Base-by-base conservation (phyloP, 1,140 invertebrate species). In the Drosophila saltans region DNA sequence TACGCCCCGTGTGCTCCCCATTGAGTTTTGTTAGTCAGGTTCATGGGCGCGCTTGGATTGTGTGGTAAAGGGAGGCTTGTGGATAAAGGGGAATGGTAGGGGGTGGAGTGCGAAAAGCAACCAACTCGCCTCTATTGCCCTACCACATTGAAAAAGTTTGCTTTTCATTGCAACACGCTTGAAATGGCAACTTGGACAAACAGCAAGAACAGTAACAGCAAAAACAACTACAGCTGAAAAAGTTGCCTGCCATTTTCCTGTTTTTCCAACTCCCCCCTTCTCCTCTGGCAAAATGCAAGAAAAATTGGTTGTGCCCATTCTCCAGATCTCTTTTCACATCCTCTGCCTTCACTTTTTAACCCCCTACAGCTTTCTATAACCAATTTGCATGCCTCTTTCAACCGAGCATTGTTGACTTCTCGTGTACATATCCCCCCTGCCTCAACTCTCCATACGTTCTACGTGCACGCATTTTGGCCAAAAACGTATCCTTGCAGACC, bases 101-200 rank as follows among this genome's bases (percentile, higher is more conserved):
- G 11, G 30, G 10, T 5, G 21, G 52, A 70, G 57, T 45, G 59
- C 58, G 75, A 75, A 66, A 73, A 78, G 26, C 71, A 58, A 64
- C 62, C 69, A 52, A 33, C 62, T 40, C 43, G 21, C 64, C 71
- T 56, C 65, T 48, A 69, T 58, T 58, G n/a, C 43, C 30, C 30
- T 48, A 57, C 36, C 45, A 56, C 66, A 74, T 73, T 75, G 75
- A 72, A 89, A 88, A 90, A 88, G 84, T 89, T 89, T 89, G 77
- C 78, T 89, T 84, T 89, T 89, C 84, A 90, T 89, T 89, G 78
- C 78, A 72, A 72, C 80, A 89, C 81, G 84, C 81, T 83, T 90
- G 84, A 89, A 89, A 89, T 89, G 84, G 84, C 84, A 89, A 89
- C 84, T 89, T 88, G 86, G 84, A 88, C 84, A 88, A 88, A 88